These are phyloP conservation scores for Ditula angustiorana DNA, from an alignment of 2,888 invertebrate species.

Conservation along the genomic window DNA sequence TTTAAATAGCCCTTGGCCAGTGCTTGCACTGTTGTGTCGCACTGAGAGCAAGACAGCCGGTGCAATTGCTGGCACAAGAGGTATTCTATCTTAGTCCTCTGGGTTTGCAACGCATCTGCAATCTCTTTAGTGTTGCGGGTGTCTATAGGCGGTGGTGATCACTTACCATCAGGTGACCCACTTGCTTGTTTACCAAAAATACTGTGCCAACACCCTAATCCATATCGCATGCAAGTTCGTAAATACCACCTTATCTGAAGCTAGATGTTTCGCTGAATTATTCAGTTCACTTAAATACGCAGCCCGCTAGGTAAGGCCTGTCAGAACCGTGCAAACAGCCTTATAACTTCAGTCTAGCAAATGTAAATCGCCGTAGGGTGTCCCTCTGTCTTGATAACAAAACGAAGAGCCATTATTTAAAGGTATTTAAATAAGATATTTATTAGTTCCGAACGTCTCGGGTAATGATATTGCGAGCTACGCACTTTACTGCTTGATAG, in stretches of 20 bases:
- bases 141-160: too few relatives aligned
- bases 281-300: constrained; percentile 14
- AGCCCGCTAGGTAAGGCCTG: neutral
- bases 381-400: constrained; percentile 27
- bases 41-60: too few relatives aligned
- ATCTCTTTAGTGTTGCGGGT: too few relatives aligned
- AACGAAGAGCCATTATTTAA: constrained; percentile 17
- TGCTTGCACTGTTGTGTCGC: too few relatives aligned
- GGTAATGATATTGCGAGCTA: constrained; percentile 9
- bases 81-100: too few relatives aligned
- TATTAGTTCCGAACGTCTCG: constrained; percentile 13
- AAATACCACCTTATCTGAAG: constrained; percentile 16
- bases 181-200: too few relatives aligned
- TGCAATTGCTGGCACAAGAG: too few relatives aligned
- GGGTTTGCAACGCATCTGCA: too few relatives aligned
- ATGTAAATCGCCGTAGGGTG: constrained; percentile 38
- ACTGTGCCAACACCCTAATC: neutral
- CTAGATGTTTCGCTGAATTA: constrained; percentile 7
- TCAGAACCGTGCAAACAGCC: constrained; percentile 10
- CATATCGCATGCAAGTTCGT: constrained; percentile 3
- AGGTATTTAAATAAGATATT: constrained; percentile 33
- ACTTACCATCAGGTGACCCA: too few relatives aligned
- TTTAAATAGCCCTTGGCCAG: too few relatives aligned
- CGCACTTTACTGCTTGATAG: constrained; percentile 13
- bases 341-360: constrained; percentile 31